A percentile compares a stretch with the other conserved stretches of the same genome.
phyloP scores from a whole-genome alignment of 2,888 invertebrate genomes.

The Meteorus cinctellus region DNA sequence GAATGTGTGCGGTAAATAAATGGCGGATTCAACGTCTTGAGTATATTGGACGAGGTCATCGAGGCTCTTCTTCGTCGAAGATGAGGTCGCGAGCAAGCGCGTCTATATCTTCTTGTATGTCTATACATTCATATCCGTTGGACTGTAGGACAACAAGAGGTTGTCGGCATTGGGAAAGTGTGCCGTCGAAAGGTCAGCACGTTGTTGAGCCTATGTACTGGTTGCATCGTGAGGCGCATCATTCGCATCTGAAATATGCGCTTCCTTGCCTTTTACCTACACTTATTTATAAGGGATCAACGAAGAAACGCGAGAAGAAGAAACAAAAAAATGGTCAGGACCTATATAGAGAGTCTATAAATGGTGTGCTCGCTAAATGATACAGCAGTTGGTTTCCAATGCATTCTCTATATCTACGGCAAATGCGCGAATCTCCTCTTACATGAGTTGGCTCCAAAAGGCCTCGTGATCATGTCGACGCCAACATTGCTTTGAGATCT shows the following conservation, averaged over 20 bases:
- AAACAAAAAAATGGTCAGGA: constrained; percentile 21
- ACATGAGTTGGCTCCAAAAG: constrained; percentile 9
- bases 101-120: not conserved
- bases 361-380: constrained; percentile 7
- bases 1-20: not conserved
- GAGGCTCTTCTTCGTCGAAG: not conserved
- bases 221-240: constrained; percentile 27
- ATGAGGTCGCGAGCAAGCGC: not conserved
- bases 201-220: constrained; percentile 16
- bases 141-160: not conserved
- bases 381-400: not conserved
- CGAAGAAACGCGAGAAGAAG: not conserved
- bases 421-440: constrained; percentile 20
- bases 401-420: not conserved
- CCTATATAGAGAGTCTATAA: not conserved
- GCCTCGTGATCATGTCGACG: constrained; percentile 24
- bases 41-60: not conserved
- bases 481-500: not conserved
- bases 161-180: constrained; percentile 53
- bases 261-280: constrained; percentile 24
- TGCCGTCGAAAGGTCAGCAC: constrained; percentile 56
- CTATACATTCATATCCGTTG: constrained; percentile 15
- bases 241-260: not conserved
- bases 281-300: not conserved
- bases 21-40: not conserved